Percentiles rank a stretch among this genome's conserved stretches.
Evolutionary conservation across 2,113 vertebrate species (phyloP).

Genomic region (Athene noctua): DNA sequence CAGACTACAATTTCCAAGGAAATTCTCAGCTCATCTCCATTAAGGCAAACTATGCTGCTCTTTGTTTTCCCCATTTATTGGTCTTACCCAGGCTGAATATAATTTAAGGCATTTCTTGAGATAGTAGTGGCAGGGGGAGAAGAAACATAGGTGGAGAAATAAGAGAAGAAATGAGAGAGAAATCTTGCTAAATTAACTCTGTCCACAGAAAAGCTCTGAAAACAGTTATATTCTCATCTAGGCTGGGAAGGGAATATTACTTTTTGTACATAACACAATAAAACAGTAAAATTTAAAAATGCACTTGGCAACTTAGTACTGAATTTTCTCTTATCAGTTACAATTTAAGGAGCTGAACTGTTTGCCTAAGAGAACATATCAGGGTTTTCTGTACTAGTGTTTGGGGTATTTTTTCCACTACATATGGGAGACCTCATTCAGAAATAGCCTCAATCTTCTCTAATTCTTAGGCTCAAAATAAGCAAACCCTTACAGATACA

Average conservation of each 20-base stretch:
- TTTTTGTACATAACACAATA: background rate
- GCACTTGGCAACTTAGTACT: background rate
- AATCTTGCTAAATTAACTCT: background rate
- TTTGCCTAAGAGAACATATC: background rate
- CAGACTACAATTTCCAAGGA: background rate
- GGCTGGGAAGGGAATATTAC: background rate
- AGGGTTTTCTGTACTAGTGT: background rate
- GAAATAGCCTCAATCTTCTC: background rate
- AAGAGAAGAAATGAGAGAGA: background rate
- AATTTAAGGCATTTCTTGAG: background rate
- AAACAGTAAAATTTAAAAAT: background rate
- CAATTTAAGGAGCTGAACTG: background rate
- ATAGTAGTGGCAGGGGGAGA: background rate
- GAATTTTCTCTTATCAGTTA: background rate
- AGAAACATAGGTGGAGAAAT: background rate
- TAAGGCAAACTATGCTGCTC: background rate
- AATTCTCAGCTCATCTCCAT: background rate
- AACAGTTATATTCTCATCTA: background rate
- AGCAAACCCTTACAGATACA: background rate
- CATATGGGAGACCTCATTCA: background rate
- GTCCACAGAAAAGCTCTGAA: background rate
- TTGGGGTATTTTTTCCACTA: background rate
- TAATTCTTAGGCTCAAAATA: background rate
- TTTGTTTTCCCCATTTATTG: background rate
- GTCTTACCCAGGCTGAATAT: background rate